Evolutionary conservation across 2,797 vertebrate genomes (phyloP).

Genomic region (Scleropages formosus): DNA sequence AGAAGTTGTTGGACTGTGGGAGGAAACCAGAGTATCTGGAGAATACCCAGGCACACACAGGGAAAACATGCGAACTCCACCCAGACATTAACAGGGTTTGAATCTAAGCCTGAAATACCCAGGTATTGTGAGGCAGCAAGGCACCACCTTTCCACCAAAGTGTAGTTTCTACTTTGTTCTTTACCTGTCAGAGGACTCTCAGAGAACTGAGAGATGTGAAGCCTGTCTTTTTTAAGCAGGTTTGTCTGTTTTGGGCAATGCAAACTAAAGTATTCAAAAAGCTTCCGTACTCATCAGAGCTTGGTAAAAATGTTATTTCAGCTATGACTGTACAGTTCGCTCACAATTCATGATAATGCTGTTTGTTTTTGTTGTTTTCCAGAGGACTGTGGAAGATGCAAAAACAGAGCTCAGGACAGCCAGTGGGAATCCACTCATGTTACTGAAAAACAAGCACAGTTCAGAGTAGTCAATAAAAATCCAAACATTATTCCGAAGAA

Average conservation of each 20-base stretch:
- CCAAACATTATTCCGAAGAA: too few relatives aligned
- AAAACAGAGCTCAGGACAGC: slow-evolving; percentile 35
- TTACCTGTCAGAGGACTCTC: slow-evolving; percentile 5
- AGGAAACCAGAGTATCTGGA: too few relatives aligned
- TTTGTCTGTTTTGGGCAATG: background rate
- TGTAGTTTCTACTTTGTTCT: background rate
- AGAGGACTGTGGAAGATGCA: slow-evolving; percentile 13
- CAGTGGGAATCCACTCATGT: slow-evolving; percentile 35
- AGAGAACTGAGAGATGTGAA: background rate
- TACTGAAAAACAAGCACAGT: slow-evolving; percentile 8
- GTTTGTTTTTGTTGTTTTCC: background rate
- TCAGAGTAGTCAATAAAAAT: too few relatives aligned
- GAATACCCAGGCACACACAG: too few relatives aligned
- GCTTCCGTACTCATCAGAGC: background rate
- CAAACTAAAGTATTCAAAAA: background rate
- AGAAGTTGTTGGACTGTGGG: too few relatives aligned
- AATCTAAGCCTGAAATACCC: too few relatives aligned
- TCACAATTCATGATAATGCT: background rate
- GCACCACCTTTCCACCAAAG: too few relatives aligned
- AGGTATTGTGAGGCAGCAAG: too few relatives aligned
- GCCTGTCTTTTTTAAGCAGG: background rate
- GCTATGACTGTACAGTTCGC: background rate
- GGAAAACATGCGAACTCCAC: too few relatives aligned
- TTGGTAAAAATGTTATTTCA: background rate
- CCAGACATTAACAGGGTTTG: too few relatives aligned